A percentile compares a stretch with the other conserved stretches of the same genome.
Conservation (phyloP, 2,888 invertebrate genomes). For the Salpingus planirostris region DNA sequence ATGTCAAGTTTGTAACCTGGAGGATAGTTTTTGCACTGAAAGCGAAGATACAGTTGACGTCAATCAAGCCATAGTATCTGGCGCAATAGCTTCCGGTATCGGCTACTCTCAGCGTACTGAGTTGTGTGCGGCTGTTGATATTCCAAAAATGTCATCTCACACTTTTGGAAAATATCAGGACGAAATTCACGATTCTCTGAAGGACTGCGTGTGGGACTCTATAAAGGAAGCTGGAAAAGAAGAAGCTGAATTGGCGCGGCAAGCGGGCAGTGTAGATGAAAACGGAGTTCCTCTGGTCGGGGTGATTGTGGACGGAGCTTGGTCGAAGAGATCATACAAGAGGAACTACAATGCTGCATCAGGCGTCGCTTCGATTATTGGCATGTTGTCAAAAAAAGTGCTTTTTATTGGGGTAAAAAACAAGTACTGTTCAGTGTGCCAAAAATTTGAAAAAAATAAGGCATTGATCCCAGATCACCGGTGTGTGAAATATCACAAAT, state of each 20-base stretch:
- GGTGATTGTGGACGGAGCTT: slow-evolving; percentile 19
- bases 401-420: slow-evolving; percentile 13
- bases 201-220: slow-evolving; percentile 3
- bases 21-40: neutral
- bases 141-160: slow-evolving; percentile 2
- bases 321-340: slow-evolving; percentile 17
- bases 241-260: slow-evolving; percentile 8
- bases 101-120: slow-evolving; percentile 1
- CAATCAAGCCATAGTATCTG: neutral
- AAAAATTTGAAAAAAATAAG: slow-evolving; percentile 5
- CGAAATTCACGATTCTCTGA: slow-evolving; percentile 1
- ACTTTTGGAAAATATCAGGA: neutral
- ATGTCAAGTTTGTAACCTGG: neutral
- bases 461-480: slow-evolving; percentile 4
- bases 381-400: slow-evolving; percentile 12
- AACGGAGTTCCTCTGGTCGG: slow-evolving; percentile 16
- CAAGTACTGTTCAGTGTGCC: slow-evolving; percentile 10
- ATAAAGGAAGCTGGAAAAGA: slow-evolving; percentile 4
- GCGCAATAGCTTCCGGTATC: neutral
- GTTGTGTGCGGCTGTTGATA: slow-evolving; percentile 2
- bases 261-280: slow-evolving; percentile 12
- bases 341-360: slow-evolving; percentile 8
- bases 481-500: slow-evolving; percentile 11
- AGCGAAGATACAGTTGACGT: neutral
- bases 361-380: slow-evolving; percentile 7